phyloP scores from a whole-genome alignment of 1,140 invertebrate species.

The Drosophila persimilis region DNA sequence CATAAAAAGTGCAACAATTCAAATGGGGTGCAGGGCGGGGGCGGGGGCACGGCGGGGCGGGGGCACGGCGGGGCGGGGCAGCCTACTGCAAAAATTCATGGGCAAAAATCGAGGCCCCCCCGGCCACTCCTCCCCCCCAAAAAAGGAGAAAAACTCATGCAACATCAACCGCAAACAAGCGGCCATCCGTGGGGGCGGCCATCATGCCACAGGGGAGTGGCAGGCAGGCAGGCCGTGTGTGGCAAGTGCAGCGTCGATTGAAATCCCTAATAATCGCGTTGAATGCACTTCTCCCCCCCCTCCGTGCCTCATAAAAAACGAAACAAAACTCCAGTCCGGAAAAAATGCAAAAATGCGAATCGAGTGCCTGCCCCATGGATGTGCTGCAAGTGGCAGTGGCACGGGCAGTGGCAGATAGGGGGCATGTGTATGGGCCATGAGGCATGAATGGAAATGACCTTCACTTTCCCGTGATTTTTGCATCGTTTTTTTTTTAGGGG shows the following conservation, averaged over 20 bases:
- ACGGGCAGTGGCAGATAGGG: background rate
- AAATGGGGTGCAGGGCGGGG: slow-evolving; percentile 49
- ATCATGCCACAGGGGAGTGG: background rate
- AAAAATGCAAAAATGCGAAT: slow-evolving; percentile 73
- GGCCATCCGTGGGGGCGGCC: slow-evolving; percentile 26
- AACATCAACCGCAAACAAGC: slow-evolving; percentile 73
- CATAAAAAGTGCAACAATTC: slow-evolving; percentile 80
- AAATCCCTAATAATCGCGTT: slow-evolving; percentile 78
- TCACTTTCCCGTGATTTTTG: slow-evolving; percentile 56
- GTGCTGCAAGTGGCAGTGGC: background rate
- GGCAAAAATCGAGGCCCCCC: slow-evolving; percentile 50
- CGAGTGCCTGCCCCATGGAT: slow-evolving; percentile 8
- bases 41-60: background rate
- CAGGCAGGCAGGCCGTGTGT: slow-evolving; percentile 2
- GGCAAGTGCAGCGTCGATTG: slow-evolving; percentile 71
- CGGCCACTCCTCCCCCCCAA: no score
- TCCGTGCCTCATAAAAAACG: slow-evolving; percentile 4
- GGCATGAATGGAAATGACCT: slow-evolving; percentile 68
- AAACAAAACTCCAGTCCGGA: slow-evolving; percentile 11
- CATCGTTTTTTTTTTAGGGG: slow-evolving; percentile 11
- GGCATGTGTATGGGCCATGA: background rate
- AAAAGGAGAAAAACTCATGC: slow-evolving; percentile 58
- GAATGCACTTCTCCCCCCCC: slow-evolving; percentile 60
- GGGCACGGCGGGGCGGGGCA: slow-evolving; percentile 1
- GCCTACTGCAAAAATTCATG: slow-evolving; percentile 77